phyloP scores from a whole-genome alignment of 2,888 invertebrate genomes.

The Drosophila meridiana region DNA sequence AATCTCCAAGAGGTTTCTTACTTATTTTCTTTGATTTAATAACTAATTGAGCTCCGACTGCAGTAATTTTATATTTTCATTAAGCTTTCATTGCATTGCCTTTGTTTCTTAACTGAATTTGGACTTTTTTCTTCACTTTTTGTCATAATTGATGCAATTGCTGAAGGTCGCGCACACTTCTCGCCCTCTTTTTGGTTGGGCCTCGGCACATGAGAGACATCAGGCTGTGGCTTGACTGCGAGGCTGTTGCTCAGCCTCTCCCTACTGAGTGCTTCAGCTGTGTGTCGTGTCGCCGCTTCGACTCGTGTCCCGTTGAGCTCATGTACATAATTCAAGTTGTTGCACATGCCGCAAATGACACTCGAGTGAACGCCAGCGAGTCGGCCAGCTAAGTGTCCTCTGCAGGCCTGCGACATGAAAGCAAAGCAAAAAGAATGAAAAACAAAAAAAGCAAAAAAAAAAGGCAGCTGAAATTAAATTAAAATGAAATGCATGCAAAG shows the following conservation, averaged over 20 bases:
- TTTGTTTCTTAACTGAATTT: not conserved
- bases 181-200: constrained; percentile 29
- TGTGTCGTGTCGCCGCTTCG: constrained; percentile 9
- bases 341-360: constrained; percentile 76
- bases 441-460: constrained; percentile 26
- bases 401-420: constrained; percentile 65
- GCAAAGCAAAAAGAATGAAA: constrained; percentile 23
- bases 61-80: not conserved
- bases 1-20: too few relatives aligned
- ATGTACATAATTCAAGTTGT: constrained; percentile 80
- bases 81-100: not conserved
- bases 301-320: constrained; percentile 52
- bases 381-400: constrained; percentile 64
- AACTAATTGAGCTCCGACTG: not conserved
- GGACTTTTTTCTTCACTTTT: not conserved
- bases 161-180: constrained; percentile 54
- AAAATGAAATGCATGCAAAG: constrained; percentile 79
- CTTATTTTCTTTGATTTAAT: not conserved
- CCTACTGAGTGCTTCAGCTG: constrained; percentile 12
- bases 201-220: constrained; percentile 3
- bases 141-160: constrained; percentile 15
- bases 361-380: constrained; percentile 47
- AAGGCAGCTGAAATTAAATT: constrained; percentile 77
- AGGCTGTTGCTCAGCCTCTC: constrained; percentile 11
- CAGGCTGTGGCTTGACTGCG: constrained; percentile 4